Conservation (phyloP, 2,797 vertebrate genomes). For the Chlorospingus semifuscus region DNA sequence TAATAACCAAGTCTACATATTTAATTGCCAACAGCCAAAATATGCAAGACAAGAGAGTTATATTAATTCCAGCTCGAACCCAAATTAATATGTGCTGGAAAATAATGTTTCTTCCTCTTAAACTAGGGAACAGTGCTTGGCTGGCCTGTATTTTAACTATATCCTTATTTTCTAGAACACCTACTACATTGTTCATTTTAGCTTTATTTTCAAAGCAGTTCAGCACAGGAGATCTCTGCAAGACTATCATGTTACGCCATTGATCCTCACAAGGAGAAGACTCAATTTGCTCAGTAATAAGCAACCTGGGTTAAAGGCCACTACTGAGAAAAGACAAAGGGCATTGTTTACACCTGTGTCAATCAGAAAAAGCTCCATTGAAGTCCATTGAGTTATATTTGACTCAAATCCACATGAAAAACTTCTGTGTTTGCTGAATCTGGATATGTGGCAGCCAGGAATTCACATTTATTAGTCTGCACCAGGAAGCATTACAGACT, state of each 20-base stretch:
- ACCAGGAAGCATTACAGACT: background rate
- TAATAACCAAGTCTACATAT: background rate
- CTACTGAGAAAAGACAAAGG: background rate
- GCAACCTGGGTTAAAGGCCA: constrained; percentile 6
- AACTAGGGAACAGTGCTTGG: background rate
- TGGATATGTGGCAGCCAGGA: background rate
- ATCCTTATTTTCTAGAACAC: background rate
- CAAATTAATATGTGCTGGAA: background rate
- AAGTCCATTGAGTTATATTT: background rate
- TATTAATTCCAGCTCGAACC: background rate
- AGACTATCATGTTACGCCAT: background rate
- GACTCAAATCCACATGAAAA: background rate
- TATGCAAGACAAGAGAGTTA: background rate
- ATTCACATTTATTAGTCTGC: background rate
- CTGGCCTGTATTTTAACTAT: background rate
- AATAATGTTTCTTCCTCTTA: background rate
- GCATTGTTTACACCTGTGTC: background rate
- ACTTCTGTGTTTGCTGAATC: background rate
- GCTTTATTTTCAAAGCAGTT: constrained; percentile 18
- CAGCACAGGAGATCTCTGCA: background rate
- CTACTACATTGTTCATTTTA: background rate
- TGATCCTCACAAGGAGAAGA: constrained; percentile 12
- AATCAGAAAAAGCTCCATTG: background rate
- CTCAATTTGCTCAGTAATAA: constrained; percentile 27
- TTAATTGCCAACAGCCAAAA: background rate